Conservation (phyloP, 2,888 invertebrate species). For the Isoperla grammatica region DNA sequence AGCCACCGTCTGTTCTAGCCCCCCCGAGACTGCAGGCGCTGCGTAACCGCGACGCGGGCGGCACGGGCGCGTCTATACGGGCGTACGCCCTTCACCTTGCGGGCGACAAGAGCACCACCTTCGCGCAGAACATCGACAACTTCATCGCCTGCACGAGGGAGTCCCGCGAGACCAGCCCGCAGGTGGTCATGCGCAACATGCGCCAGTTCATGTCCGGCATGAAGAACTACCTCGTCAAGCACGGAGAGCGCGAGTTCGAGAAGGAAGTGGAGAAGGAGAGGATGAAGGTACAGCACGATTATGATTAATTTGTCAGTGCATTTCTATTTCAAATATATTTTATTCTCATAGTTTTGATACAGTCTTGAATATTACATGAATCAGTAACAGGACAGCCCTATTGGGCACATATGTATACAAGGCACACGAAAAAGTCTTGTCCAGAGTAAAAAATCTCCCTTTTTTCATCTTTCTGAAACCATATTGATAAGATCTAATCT, state of each 20-base stretch:
- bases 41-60: constrained; percentile 54
- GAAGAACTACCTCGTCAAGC: constrained; percentile 95
- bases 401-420: no score
- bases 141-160: constrained; percentile 90
- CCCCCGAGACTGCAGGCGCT: constrained; percentile 69
- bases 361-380: no score
- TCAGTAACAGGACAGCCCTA: no score
- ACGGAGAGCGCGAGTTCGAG: constrained; percentile 90
- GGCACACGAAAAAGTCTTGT: no score
- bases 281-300: constrained; percentile 68
- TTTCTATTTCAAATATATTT: no score
- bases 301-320: no score
- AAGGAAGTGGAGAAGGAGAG: constrained; percentile 84
- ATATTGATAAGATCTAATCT: no score
- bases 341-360: no score
- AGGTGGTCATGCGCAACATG: constrained; percentile 84
- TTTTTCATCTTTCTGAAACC: no score
- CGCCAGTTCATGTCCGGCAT: constrained; percentile 98
- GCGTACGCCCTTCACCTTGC: constrained; percentile 76
- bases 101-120: constrained; percentile 79
- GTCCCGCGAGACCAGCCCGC: constrained; percentile 81
- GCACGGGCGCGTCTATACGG: constrained; percentile 65
- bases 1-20: constrained; percentile 48
- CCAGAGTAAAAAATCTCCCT: no score
- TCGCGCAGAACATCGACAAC: constrained; percentile 88